Evolutionary conservation across 2,888 invertebrate species (phyloP).

Genomic region (Drosophila borealis): DNA sequence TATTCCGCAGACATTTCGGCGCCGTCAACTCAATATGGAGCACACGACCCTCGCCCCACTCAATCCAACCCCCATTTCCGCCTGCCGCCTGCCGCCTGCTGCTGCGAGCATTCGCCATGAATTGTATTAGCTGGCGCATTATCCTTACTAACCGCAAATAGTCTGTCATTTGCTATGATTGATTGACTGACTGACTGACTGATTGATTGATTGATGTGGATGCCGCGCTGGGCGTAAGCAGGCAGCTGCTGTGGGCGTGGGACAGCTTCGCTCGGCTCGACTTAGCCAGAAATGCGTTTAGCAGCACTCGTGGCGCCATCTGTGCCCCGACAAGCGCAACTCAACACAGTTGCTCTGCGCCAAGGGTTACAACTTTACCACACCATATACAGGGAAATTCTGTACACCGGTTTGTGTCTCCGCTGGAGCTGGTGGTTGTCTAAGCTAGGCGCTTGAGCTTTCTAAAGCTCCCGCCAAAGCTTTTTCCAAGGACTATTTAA

Average conservation of each 20-base stretch:
- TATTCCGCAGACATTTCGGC: slow-evolving; percentile 42
- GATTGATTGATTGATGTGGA: slow-evolving; percentile 23
- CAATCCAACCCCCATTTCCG: neutral
- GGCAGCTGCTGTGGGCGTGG: neutral
- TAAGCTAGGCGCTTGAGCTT: neutral
- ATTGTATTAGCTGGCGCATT: slow-evolving; percentile 44
- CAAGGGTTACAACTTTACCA: slow-evolving; percentile 20
- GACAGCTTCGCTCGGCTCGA: neutral
- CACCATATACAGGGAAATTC: slow-evolving; percentile 61
- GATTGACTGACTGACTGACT: slow-evolving; percentile 44
- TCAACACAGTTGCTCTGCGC: slow-evolving; percentile 42
- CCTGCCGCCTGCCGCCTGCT: neutral
- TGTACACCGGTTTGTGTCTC: neutral
- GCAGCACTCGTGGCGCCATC: slow-evolving; percentile 46
- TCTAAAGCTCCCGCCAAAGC: neutral
- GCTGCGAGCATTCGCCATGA: slow-evolving; percentile 20
- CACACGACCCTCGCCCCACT: neutral
- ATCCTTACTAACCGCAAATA: slow-evolving; percentile 52
- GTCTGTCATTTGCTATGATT: slow-evolving; percentile 57
- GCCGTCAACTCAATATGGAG: slow-evolving; percentile 9
- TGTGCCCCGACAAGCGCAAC: neutral
- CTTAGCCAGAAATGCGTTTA: neutral
- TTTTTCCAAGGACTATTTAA: neutral
- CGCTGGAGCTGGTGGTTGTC: slow-evolving; percentile 10
- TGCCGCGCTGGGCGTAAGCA: neutral